Base-by-base conservation (phyloP, 64 coral and sea anemone genomes). In the Montipora foliosa region DNA sequence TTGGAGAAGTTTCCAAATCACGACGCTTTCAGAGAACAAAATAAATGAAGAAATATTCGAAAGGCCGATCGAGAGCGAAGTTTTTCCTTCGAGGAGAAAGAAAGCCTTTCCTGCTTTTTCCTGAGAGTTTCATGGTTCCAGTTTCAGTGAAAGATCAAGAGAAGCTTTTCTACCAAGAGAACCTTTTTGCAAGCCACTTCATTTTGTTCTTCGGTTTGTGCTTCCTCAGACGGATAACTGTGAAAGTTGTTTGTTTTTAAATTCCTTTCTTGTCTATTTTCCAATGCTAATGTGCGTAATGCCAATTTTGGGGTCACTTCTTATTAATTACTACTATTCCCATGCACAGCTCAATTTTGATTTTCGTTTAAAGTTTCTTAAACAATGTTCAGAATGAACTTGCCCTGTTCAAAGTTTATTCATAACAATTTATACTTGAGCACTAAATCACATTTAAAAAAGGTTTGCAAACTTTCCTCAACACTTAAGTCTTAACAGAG, bases 21-120 rank as follows among this genome's bases (percentile, higher is more conserved):
- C 47, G 82, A 85, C 45, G 82, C 17, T 85, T 85, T 85, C 82
- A 70, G 82, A 85, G 62, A 48, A 64, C 44, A 49, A 19, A 67
- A 67, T 70, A 71, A 57, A 57, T 19, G 82, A 45, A 85, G 81
- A 64, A 84, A 84, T 67, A 67, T 45, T n/a, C 15, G n/a, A 84
- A 84, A 22, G 13, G 8, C 45, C 45, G 10, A 69, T 85, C 59
- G 5, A 19, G 24, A 12, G 44, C 1, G 61, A 84, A 67, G 81
- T 84, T 44, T 44, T 21, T 61, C 25, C 79, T 82, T 82, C 55
- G 53, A 57, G 14, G 79, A 66, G 21, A 44, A 62, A 82, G 55
- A 82, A 82, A 60, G 79, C 4, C 24, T 61, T 62, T 82, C 4
- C 25, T 15, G 20, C 55, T 5, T 44, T 61, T 62, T 82, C 4